Evolutionary conservation across 2,797 vertebrate species (phyloP).

Genomic region (Rallus crepitans): DNA sequence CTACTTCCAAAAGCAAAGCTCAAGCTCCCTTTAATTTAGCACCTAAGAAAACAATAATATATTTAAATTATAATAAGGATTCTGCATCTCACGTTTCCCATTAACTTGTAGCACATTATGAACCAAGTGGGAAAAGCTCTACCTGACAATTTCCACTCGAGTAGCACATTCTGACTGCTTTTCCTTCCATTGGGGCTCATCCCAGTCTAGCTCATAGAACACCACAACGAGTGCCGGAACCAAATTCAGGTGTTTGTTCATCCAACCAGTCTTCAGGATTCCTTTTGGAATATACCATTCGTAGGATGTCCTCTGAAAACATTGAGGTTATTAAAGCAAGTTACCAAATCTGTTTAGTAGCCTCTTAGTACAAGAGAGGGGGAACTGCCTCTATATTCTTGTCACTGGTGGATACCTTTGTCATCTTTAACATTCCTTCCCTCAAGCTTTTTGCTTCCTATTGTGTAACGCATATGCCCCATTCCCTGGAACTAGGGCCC

Average conservation of each 20-base stretch:
- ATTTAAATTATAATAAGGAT: not conserved
- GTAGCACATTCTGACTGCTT: conserved; percentile 97
- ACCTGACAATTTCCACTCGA: conserved; percentile 98
- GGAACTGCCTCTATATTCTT: not conserved
- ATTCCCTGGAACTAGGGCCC: not conserved
- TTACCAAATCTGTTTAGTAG: not conserved
- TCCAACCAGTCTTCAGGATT: conserved; percentile 97
- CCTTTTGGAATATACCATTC: conserved; percentile 99
- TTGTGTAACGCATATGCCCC: not conserved
- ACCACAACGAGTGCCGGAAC: conserved; percentile 96
- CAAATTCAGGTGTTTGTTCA: conserved; percentile 98
- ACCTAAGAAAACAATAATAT: not conserved
- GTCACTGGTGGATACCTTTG: not conserved
- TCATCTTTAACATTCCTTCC: not conserved
- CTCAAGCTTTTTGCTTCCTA: not conserved
- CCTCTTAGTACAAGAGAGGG: not conserved
- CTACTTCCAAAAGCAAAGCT: not conserved
- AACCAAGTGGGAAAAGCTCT: not conserved
- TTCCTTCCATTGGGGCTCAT: conserved; percentile 97
- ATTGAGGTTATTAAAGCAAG: not conserved
- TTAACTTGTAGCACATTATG: not conserved
- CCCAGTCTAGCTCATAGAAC: conserved; percentile 98
- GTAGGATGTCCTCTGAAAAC: conserved; percentile 91
- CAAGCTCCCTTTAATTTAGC: not conserved
- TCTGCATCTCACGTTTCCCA: not conserved